Base-by-base conservation (phyloP, 64 coral and sea anemone genomes). In the Platygyra sinensis region DNA sequence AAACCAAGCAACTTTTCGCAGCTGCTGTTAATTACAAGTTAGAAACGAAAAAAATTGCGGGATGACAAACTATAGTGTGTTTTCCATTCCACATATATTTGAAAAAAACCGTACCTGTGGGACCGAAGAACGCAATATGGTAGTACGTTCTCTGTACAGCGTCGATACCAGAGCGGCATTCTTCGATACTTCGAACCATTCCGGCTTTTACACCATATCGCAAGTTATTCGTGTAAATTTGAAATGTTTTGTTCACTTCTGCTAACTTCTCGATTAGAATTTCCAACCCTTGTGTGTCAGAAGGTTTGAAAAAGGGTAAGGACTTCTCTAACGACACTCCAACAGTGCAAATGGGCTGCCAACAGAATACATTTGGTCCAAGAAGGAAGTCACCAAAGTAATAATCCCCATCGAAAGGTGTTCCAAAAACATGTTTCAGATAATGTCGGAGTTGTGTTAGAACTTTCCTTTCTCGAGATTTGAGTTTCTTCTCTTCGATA, bases 151-250 rank as follows among this genome's bases (percentile, higher is more conserved):
- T 74, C 88, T 1, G 72, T 59, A 10, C 87, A 88, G 4, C 95
- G 91, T n/a, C n/a, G n/a, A n/a, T n/a, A n/a, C n/a, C n/a, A n/a
- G n/a, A n/a, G n/a, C n/a, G n/a, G n/a, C n/a, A n/a, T n/a, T n/a
- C n/a, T n/a, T n/a, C n/a, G n/a, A n/a, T n/a, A n/a, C n/a, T n/a
- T n/a, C n/a, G n/a, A 3, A 96, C 91, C 92, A 96, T 94, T 63
- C 95, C 95, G 12, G 95, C 91, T 64, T 91, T 67, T 63, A 96
- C 75, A 2, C 95, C 95, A 9, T 62, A 83, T 31, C 67, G 90
- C 24, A 96, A 46, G 71, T 96, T 96, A 2, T 74, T 83, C 4
- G 75, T 94, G 13, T 93, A 96, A 50, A 20, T 87, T 13, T 50
- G 4, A 46, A 94, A 65, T 16, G 92, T 94, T 71, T 85, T 52